Evolutionary conservation across 2,888 invertebrate genomes (phyloP), one percentile per base, ranked within the genome.

Genomic region (Diogma glabrata): DNA sequence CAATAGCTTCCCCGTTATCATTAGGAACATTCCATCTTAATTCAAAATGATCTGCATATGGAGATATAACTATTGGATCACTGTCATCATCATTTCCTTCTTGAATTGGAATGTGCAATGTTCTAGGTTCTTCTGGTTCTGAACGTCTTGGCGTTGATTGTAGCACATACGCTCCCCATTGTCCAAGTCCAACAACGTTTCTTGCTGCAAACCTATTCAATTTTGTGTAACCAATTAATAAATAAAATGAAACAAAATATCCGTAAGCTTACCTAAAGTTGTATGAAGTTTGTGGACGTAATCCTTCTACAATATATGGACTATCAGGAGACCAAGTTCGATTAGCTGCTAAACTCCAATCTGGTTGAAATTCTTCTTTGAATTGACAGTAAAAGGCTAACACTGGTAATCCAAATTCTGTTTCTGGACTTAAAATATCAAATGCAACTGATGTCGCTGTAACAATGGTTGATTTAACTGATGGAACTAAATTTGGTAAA

Each of bases 1-100:
- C 84, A 62, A 93, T 91, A 22, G 84, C 85, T 69, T 89, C 89
- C 8, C 93, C 93, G 69, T 93, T 93, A 64, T 92, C 87, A 49
- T 84, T 81, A 0, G 92, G 91, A 49, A 85, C 80, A 60, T 79
- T 81, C 92, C 92, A 93, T 63, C 82, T 76, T 17, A 92, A 67
- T 63, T 89, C 87, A 64, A 81, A 90, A 64, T 82, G 82, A 69
- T 87, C 84, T 22, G 82, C 82, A 66, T 81, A 89, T 38, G 75
- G 75, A 36, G 82, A 83, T 4, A 70, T 66, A 1, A 76, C 73
- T 14, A 77, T 72, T 3, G 67, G 67, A 50, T 56, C 56, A 22
- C 66, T 65, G 43, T 72, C 72, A 20, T 75, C 72, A 46, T 72
- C 68, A 52, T 67, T 66, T 50, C 70, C 69, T 46, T 72, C 72